These are phyloP conservation scores for Neoascia interrupta DNA, from an alignment of 2,888 invertebrate species.

Conservation along the genomic window DNA sequence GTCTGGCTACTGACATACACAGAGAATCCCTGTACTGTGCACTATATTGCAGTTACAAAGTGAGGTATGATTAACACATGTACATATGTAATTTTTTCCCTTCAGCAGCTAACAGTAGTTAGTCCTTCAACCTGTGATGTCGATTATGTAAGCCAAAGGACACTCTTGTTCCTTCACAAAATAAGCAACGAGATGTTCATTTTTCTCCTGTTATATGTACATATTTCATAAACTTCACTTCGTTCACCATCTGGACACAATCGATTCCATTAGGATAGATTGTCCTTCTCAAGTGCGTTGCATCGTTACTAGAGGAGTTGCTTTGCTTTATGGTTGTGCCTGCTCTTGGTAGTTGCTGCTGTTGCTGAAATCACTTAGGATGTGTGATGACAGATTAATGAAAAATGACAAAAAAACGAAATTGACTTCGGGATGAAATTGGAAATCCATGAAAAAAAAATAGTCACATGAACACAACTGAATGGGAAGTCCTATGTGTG, in stretches of 20 bases:
- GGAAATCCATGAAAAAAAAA: constrained; percentile 52
- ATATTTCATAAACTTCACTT: constrained; percentile 47
- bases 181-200: constrained; percentile 6
- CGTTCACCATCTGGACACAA: constrained; percentile 65
- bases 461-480: neutral
- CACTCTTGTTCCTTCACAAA: constrained; percentile 49
- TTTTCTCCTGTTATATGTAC: neutral
- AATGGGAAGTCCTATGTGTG: constrained; percentile 54
- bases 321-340: constrained; percentile 25
- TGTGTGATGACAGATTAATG: constrained; percentile 77
- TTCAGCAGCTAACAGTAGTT: constrained; percentile 21
- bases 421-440: constrained; percentile 65
- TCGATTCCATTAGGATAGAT: constrained; percentile 65
- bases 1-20: constrained; percentile 26
- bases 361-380: constrained; percentile 74
- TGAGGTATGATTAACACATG: constrained; percentile 43
- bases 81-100: constrained; percentile 41
- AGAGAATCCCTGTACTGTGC: neutral
- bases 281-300: constrained; percentile 60
- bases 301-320: constrained; percentile 38
- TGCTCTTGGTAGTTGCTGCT: constrained; percentile 35
- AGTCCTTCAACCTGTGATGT: constrained; percentile 62
- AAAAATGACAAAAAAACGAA: constrained; percentile 74
- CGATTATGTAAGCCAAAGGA: constrained; percentile 63
- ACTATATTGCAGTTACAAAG: constrained; percentile 1